These are phyloP conservation scores for Euura lappo DNA, from an alignment of 1,140 invertebrate species.

Conservation along the genomic window DNA sequence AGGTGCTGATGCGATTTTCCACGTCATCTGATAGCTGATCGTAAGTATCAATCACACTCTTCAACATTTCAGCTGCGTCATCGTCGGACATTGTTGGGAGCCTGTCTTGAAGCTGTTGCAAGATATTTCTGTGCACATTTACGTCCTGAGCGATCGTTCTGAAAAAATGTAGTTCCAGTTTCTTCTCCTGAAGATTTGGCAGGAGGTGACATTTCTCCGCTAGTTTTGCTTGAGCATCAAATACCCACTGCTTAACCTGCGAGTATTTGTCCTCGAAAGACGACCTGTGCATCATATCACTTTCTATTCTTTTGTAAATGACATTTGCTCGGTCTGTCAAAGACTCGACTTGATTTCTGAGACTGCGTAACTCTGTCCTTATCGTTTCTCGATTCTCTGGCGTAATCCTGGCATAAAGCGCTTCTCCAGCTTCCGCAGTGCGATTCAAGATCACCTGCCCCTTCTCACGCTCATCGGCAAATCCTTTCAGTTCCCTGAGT, in stretches of 20 bases:
- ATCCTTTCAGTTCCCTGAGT: constrained; percentile 76
- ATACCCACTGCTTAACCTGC: constrained; percentile 82
- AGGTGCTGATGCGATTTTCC: constrained; percentile 68
- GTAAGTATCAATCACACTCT: constrained; percentile 73
- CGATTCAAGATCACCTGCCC: constrained; percentile 80
- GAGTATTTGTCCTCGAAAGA: constrained; percentile 90
- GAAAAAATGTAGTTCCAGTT: constrained; percentile 78
- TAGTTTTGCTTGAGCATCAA: constrained; percentile 74
- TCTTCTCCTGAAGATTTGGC: constrained; percentile 83
- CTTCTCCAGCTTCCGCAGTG: constrained; percentile 85
- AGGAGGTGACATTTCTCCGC: constrained; percentile 72
- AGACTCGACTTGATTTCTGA: constrained; percentile 84
- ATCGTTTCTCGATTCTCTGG: constrained; percentile 86
- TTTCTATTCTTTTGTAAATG: constrained; percentile 86
- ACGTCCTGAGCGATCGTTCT: constrained; percentile 83
- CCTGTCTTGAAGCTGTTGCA: constrained; percentile 80
- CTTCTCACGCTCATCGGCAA: constrained; percentile 76
- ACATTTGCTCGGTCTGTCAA: constrained; percentile 84
- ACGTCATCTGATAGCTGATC: constrained; percentile 71
- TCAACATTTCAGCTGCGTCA: constrained; percentile 74
- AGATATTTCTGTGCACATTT: constrained; percentile 76
- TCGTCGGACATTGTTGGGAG: constrained; percentile 75
- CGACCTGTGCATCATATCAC: constrained; percentile 83
- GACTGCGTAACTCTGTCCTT: constrained; percentile 78
- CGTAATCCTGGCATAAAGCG: constrained; percentile 84